These are phyloP conservation scores for Cotesia vestalis DNA, from an alignment of 1,140 invertebrate genomes.

Conservation along the genomic window DNA sequence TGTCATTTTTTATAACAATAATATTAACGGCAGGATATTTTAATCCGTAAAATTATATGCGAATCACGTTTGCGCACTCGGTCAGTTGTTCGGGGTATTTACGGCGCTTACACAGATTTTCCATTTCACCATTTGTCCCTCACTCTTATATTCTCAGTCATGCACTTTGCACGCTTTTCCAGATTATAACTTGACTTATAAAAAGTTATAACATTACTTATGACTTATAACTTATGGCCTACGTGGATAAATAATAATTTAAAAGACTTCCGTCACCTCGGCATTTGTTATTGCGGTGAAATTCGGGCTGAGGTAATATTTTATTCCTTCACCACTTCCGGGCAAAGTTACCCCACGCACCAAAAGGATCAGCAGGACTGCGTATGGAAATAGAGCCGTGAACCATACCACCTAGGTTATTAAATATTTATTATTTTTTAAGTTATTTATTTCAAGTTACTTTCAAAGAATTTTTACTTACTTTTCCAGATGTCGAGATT, in stretches of 20 bases:
- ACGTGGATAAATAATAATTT: conserved; percentile 1
- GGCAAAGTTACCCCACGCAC: conserved; percentile 93
- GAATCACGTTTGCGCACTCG: conserved; percentile 11
- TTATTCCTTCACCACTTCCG: conserved; percentile 90
- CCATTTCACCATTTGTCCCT: conserved; percentile 10
- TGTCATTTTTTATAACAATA: neutral
- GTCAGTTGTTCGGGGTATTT: neutral
- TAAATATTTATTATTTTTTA: conserved; percentile 3
- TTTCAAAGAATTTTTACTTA: conserved; percentile 59
- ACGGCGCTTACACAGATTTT: conserved; percentile 25
- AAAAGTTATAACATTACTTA: no score
- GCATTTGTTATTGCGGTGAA: conserved; percentile 87
- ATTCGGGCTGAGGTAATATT: conserved; percentile 92
- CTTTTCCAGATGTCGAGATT: conserved; percentile 97
- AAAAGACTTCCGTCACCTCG: conserved; percentile 70
- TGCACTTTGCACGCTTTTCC: neutral
- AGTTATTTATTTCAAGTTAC: no score
- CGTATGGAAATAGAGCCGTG: conserved; percentile 97
- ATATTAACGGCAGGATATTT: conserved; percentile 3
- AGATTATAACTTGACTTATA: no score
- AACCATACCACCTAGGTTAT: conserved; percentile 93
- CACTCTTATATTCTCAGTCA: neutral
- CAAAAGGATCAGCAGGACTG: conserved; percentile 90
- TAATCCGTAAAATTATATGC: conserved; percentile 11
- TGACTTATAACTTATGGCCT: no score